These are phyloP conservation scores for Pachliopta kotzebuea DNA, from an alignment of 2,888 invertebrate species.

Conservation along the genomic window DNA sequence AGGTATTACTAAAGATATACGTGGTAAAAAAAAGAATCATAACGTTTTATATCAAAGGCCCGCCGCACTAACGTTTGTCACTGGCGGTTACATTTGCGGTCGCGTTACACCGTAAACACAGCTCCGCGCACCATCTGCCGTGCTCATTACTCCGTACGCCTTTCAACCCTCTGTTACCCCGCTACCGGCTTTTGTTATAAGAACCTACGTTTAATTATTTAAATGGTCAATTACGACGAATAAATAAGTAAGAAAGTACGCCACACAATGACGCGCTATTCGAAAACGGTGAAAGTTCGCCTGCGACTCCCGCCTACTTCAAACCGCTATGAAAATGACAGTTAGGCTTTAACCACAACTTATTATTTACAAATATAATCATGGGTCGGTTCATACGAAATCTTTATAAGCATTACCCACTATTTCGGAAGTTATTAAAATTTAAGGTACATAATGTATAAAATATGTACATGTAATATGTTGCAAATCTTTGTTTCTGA, in stretches of 20 bases:
- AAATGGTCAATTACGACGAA: constrained; percentile 59
- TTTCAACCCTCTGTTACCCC: constrained; percentile 51
- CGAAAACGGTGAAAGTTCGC: constrained; percentile 57
- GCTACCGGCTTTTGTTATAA: constrained; percentile 54
- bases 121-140: constrained; percentile 65
- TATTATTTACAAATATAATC: constrained; percentile 47
- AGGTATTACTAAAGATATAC: neutral
- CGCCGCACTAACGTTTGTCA: constrained; percentile 34
- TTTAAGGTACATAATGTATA: neutral
- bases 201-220: constrained; percentile 57
- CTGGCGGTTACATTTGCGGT: constrained; percentile 40
- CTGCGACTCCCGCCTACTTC: constrained; percentile 48
- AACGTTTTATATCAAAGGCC: neutral
- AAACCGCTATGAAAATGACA: constrained; percentile 67
- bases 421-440: neutral
- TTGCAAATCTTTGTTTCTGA: neutral
- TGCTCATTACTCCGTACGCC: constrained; percentile 71
- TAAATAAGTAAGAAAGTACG: constrained; percentile 69
- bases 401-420: neutral
- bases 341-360: constrained; percentile 60
- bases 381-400: constrained; percentile 24
- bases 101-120: constrained; percentile 34
- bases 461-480: neutral
- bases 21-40: neutral
- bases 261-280: constrained; percentile 54